Conservation (phyloP, 2,797 vertebrate species). For the Nyctalus aviator region DNA sequence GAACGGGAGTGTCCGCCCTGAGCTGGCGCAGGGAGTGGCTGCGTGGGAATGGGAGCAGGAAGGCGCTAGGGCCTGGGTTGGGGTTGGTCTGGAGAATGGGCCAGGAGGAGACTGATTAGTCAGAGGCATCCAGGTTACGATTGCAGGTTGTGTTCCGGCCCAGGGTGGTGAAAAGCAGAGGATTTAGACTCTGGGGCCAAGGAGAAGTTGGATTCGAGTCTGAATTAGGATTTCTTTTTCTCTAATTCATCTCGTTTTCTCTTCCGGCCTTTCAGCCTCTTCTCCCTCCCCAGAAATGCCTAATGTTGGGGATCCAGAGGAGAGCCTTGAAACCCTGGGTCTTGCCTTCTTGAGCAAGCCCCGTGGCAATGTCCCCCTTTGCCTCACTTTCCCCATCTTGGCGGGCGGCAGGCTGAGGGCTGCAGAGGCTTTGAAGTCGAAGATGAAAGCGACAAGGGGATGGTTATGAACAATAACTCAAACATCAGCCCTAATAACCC, state of each 20-base stretch:
- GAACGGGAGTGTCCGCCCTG: neutral
- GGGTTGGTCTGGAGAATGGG: neutral
- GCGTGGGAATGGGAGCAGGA: neutral
- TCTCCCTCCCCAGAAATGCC: neutral
- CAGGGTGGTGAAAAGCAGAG: neutral
- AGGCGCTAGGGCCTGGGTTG: slow-evolving; percentile 1
- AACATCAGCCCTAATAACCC: slow-evolving; percentile 70
- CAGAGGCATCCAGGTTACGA: neutral
- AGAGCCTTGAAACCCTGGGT: neutral
- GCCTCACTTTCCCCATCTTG: slow-evolving; percentile 55
- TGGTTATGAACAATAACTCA: slow-evolving; percentile 72
- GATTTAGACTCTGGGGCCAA: neutral
- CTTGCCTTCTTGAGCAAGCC: slow-evolving; percentile 1
- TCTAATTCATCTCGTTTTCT: slow-evolving; percentile 1
- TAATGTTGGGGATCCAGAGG: neutral
- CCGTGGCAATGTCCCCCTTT: neutral
- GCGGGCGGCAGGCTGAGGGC: slow-evolving; percentile 59
- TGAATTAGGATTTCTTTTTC: neutral
- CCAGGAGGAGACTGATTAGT: neutral
- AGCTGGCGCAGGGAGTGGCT: slow-evolving; percentile 33
- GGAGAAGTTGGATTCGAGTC: neutral
- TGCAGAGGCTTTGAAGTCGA: slow-evolving; percentile 79
- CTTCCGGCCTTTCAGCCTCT: neutral
- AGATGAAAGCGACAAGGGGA: slow-evolving; percentile 80
- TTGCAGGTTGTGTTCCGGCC: neutral